These are phyloP conservation scores for Miltochrista miniata DNA, from an alignment of 2,888 invertebrate genomes.

Conservation along the genomic window DNA sequence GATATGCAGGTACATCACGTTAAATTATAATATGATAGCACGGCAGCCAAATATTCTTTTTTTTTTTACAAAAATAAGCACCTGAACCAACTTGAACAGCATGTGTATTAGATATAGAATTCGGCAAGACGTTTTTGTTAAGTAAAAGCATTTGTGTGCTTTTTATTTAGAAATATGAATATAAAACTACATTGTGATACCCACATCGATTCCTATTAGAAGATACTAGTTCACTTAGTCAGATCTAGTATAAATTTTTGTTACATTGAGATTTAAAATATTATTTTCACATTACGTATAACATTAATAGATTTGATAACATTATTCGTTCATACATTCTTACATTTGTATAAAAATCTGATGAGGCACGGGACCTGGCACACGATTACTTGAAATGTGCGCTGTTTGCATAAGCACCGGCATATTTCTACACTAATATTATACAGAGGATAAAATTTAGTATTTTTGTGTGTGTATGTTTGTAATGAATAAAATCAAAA, in stretches of 20 bases:
- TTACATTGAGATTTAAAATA: constrained; percentile 21
- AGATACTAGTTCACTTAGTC: constrained; percentile 15
- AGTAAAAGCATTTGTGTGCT: constrained; percentile 3
- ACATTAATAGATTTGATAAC: constrained; percentile 14
- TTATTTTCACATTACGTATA: constrained; percentile 19
- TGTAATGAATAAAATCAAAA: too few species aligned
- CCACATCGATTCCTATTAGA: not conserved
- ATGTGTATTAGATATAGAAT: constrained; percentile 10
- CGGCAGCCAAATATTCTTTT: constrained; percentile 27
- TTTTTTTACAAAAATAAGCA: constrained; percentile 26
- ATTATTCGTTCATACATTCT: constrained; percentile 13
- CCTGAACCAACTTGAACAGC: constrained; percentile 14
- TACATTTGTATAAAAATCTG: constrained; percentile 19
- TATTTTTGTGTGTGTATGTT: too few species aligned
- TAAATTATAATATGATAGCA: constrained; percentile 48
- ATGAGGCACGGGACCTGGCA: constrained; percentile 27
- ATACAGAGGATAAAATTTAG: too few species aligned
- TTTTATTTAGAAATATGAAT: not conserved
- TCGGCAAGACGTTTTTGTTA: constrained; percentile 29
- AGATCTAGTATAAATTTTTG: constrained; percentile 32
- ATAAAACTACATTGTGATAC: constrained; percentile 10
- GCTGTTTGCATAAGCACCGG: constrained; percentile 34
- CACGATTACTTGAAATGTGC: constrained; percentile 35
- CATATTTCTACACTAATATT: too few species aligned
- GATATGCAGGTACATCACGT: constrained; percentile 69